These are phyloP conservation scores for Ernsta delagoae DNA, from an alignment of 2,888 invertebrate species.

Conservation along the genomic window DNA sequence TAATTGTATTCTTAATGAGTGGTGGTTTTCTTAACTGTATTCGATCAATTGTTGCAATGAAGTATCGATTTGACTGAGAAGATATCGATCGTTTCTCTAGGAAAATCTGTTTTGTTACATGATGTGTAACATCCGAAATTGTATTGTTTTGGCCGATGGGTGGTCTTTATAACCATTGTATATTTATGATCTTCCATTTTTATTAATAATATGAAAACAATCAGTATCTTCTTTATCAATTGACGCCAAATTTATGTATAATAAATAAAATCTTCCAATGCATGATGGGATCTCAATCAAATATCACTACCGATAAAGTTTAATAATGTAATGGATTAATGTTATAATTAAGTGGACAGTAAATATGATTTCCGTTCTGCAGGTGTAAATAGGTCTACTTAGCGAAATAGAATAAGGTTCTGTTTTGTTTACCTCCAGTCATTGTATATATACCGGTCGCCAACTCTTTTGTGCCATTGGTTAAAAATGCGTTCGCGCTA, in stretches of 20 bases:
- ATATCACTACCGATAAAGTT: slow-evolving; percentile 46
- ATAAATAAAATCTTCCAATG: slow-evolving; percentile 56
- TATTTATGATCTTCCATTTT: too few relatives aligned
- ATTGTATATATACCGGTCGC: slow-evolving; percentile 26
- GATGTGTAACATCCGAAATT: slow-evolving; percentile 3
- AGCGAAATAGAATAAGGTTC: slow-evolving; percentile 61
- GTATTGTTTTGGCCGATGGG: not conserved
- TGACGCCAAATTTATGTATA: slow-evolving; percentile 50
- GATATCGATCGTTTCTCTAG: slow-evolving; percentile 42
- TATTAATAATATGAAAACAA: not conserved
- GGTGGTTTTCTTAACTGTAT: slow-evolving; percentile 46
- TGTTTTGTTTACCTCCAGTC: slow-evolving; percentile 38
- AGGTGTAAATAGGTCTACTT: slow-evolving; percentile 77
- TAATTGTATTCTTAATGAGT: slow-evolving; percentile 61
- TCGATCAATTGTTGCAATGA: slow-evolving; percentile 46
- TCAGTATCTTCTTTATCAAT: slow-evolving; percentile 49
- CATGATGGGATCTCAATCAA: slow-evolving; percentile 72
- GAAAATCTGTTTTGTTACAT: not conserved
- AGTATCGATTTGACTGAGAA: slow-evolving; percentile 47
- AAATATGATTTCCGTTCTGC: slow-evolving; percentile 73
- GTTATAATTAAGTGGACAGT: slow-evolving; percentile 56
- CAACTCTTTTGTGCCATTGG: slow-evolving; percentile 4
- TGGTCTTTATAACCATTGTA: too few relatives aligned
- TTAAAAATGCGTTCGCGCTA: slow-evolving; percentile 1
- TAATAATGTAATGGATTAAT: slow-evolving; percentile 41